Evolutionary conservation across 1,140 invertebrate species (phyloP).

Genomic region (Ridgeia piscesae): DNA sequence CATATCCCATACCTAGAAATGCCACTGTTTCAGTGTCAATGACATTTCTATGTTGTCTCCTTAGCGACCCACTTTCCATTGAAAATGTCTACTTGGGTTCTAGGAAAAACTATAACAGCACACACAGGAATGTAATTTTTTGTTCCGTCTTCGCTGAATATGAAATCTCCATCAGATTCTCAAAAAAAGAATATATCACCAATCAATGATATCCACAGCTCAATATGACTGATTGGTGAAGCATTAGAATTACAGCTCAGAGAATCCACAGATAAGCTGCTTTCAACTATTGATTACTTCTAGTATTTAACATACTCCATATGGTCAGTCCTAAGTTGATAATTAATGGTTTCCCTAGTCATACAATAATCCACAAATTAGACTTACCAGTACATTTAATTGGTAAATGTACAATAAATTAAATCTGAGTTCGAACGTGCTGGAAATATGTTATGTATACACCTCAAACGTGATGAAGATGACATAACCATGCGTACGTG

Average conservation of each 20-base stretch:
- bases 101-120: too few relatives aligned
- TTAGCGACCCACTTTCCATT: too few relatives aligned
- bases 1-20: neutral
- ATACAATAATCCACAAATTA: too few relatives aligned
- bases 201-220: neutral
- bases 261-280: neutral
- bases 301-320: neutral
- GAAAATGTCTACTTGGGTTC: too few relatives aligned
- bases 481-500: too few relatives aligned
- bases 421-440: neutral
- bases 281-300: neutral
- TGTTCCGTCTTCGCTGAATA: neutral
- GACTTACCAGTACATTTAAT: neutral
- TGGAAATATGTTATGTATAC: neutral
- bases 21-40: neutral
- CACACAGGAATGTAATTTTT: too few relatives aligned
- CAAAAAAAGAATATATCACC: neutral
- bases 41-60: neutral
- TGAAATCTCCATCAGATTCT: neutral
- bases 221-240: neutral
- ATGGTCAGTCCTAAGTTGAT: neutral
- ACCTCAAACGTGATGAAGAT: too few relatives aligned
- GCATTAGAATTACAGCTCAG: neutral
- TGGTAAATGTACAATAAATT: neutral
- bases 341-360: neutral